Evolutionary conservation across 2,888 invertebrate species (phyloP).

Genomic region (Caenorhabditis zanzibari): DNA sequence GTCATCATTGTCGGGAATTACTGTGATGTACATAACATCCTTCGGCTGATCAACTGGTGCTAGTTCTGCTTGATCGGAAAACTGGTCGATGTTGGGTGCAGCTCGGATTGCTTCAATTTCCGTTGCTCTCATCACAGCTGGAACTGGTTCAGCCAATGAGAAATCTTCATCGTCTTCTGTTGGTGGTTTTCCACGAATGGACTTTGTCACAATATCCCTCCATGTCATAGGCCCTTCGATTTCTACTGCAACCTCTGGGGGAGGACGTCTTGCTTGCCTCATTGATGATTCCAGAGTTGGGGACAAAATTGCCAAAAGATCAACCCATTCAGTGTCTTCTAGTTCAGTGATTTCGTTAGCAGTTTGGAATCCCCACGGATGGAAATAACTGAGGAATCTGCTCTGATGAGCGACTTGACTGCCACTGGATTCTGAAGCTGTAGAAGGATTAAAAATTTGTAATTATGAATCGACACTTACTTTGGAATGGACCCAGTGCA

Average conservation of each 20-base stretch:
- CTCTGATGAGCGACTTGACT: background rate
- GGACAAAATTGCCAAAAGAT: conserved; percentile 48
- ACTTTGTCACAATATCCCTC: conserved; percentile 93
- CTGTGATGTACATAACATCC: conserved; percentile 95
- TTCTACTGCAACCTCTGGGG: background rate
- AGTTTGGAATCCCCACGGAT: conserved; percentile 80
- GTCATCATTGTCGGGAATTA: conserved; percentile 94
- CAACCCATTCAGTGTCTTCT: conserved; percentile 57
- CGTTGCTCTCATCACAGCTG: conserved; percentile 82
- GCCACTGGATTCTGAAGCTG: conserved; percentile 32
- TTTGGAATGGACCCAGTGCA: conserved; percentile 64
- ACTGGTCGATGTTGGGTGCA: conserved; percentile 58
- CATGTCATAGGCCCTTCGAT: conserved; percentile 98
- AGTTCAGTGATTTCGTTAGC: conserved; percentile 76
- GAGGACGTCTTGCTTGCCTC: conserved; percentile 45
- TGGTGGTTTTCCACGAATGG: conserved; percentile 40
- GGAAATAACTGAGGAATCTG: conserved; percentile 71
- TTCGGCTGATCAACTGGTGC: conserved; percentile 97
- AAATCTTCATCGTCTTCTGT: conserved; percentile 66
- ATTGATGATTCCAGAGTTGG: conserved; percentile 71
- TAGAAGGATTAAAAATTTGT: background rate
- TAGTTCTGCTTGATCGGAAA: conserved; percentile 87
- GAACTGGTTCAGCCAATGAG: conserved; percentile 85
- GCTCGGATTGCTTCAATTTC: conserved; percentile 68
- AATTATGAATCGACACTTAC: background rate